A percentile compares a stretch with the other conserved stretches of the same genome.
These are phyloP conservation scores for Drosophila suboccidentalis DNA, from an alignment of 2,888 invertebrate species.

Conservation along the genomic window DNA sequence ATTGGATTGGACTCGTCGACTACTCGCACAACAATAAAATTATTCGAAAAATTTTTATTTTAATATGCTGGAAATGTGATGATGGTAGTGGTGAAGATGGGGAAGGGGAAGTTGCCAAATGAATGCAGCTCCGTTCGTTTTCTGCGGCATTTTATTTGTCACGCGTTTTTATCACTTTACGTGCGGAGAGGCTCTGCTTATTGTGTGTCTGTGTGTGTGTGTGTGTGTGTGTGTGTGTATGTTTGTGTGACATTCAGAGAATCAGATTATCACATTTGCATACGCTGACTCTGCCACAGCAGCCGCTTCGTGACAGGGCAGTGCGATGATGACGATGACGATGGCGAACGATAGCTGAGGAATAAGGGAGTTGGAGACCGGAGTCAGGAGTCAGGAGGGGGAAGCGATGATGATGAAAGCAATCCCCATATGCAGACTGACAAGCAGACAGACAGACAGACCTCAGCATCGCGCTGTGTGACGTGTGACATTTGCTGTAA, in stretches of 20 bases:
- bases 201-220: slow-evolving; percentile 8
- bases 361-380: slow-evolving; percentile 15
- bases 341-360: slow-evolving; percentile 42
- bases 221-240: slow-evolving; percentile 29
- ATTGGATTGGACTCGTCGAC: slow-evolving; percentile 43
- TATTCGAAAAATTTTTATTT: slow-evolving; percentile 68
- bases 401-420: slow-evolving; percentile 68
- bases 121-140: slow-evolving; percentile 63
- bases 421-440: slow-evolving; percentile 53
- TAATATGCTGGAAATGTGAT: slow-evolving; percentile 69
- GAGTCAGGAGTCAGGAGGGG: neutral
- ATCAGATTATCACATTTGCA: slow-evolving; percentile 82
- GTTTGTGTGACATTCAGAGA: slow-evolving; percentile 45
- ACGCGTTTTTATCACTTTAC: slow-evolving; percentile 82
- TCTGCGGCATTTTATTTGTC: slow-evolving; percentile 79
- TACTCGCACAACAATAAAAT: slow-evolving; percentile 74
- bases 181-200: slow-evolving; percentile 54
- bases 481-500: slow-evolving; percentile 80
- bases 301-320: slow-evolving; percentile 63
- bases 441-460: neutral
- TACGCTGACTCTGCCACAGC: slow-evolving; percentile 61
- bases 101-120: slow-evolving; percentile 44
- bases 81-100: slow-evolving; percentile 6
- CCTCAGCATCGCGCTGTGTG: slow-evolving; percentile 38
- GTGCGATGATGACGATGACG: slow-evolving; percentile 54